phyloP scores from a whole-genome alignment of 2,113 vertebrate genomes.

The Sceloporus tristichus region DNA sequence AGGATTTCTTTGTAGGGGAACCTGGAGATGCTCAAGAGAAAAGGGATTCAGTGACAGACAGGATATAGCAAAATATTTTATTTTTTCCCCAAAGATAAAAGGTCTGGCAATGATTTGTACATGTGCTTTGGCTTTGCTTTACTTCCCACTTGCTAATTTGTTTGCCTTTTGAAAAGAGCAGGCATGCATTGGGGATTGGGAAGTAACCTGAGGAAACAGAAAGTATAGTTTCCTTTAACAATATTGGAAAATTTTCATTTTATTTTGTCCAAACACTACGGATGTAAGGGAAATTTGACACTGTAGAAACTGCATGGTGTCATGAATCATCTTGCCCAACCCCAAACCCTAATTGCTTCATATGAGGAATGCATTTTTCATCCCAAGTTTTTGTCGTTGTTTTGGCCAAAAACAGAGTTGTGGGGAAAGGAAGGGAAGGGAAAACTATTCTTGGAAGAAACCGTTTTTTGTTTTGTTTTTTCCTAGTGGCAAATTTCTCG shows the following conservation, averaged over 20 bases:
- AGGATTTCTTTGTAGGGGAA: no score
- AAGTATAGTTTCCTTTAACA: background rate
- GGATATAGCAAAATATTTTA: background rate
- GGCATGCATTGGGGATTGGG: background rate
- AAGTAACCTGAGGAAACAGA: background rate
- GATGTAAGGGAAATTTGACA: background rate
- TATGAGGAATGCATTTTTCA: background rate
- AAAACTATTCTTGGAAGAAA: background rate
- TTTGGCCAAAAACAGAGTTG: background rate
- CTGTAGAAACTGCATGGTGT: background rate
- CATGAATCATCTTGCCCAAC: background rate
- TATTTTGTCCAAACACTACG: background rate
- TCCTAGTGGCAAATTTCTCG: no score
- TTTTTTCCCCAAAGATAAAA: constrained; percentile 2
- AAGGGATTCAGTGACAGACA: background rate
- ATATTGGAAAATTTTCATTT: background rate
- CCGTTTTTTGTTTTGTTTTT: no score
- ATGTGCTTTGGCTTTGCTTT: background rate
- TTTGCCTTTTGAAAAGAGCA: constrained; percentile 5
- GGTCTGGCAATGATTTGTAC: constrained; percentile 5
- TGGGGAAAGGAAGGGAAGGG: background rate
- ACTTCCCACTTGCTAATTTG: constrained; percentile 12
- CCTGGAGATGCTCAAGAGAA: background rate
- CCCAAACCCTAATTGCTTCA: background rate
- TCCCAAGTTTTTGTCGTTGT: no score